phyloP scores from a whole-genome alignment of 1,140 invertebrate genomes.

The Heterodera carotae region DNA sequence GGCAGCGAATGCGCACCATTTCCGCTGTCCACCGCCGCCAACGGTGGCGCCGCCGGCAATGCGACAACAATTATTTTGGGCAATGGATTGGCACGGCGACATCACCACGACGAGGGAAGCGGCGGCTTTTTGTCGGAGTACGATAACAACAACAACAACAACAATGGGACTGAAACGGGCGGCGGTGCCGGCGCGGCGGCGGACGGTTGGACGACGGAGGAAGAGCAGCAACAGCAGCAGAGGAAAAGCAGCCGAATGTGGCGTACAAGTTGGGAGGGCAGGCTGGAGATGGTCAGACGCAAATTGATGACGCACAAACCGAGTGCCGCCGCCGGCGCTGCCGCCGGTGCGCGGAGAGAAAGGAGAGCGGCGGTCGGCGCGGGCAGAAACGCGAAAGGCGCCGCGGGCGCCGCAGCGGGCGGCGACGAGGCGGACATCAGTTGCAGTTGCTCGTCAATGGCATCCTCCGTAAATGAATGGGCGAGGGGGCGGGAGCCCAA shows the following conservation, averaged over 20 bases:
- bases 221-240: constrained; percentile 50
- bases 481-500: not conserved
- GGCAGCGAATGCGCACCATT: constrained; percentile 20
- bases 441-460: constrained; percentile 44
- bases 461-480: constrained; percentile 41
- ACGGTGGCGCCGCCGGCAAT: not conserved
- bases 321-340: not conserved
- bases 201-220: constrained; percentile 44
- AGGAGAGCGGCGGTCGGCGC: constrained; percentile 14
- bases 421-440: constrained; percentile 47
- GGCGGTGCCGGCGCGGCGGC: constrained; percentile 19
- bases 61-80: not conserved
- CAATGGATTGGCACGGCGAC: constrained; percentile 11
- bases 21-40: constrained; percentile 14
- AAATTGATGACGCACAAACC: constrained; percentile 20
- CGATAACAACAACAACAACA: constrained; percentile 36
- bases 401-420: constrained; percentile 11
- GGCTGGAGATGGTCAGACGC: constrained; percentile 40
- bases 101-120: constrained; percentile 21
- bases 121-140: constrained; percentile 39
- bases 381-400: constrained; percentile 1
- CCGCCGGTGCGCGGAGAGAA: not conserved
- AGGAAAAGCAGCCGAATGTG: constrained; percentile 57
- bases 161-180: too few species aligned
- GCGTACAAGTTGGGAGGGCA: constrained; percentile 30